phyloP scores from a whole-genome alignment of 2,888 invertebrate genomes.

The Sceliomorpha sp. region DNA sequence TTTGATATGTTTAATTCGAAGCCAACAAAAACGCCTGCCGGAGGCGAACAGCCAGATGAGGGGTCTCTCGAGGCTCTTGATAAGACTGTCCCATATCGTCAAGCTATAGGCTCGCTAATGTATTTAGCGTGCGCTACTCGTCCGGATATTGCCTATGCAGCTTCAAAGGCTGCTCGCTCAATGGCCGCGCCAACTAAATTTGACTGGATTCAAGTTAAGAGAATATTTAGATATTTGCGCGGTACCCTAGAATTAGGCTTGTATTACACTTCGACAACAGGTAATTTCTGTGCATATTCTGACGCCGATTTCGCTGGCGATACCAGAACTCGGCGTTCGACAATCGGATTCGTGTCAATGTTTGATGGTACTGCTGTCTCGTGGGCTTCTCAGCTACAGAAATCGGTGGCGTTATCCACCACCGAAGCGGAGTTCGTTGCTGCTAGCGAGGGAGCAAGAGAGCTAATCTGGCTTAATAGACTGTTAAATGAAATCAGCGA shows the following conservation, averaged over 20 bases:
- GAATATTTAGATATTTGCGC: constrained; percentile 64
- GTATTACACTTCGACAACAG: too few species aligned
- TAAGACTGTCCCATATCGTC: too few species aligned
- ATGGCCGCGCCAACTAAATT: constrained; percentile 37
- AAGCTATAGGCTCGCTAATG: constrained; percentile 63
- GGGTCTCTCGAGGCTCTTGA: too few species aligned
- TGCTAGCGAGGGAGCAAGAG: constrained; percentile 63
- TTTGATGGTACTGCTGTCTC: constrained; percentile 60
- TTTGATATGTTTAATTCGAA: too few species aligned
- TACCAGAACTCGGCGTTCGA: too few species aligned
- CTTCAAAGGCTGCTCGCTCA: constrained; percentile 61
- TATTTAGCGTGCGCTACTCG: constrained; percentile 61
- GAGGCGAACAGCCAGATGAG: too few species aligned
- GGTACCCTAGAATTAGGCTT: too few species aligned
- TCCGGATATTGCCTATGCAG: constrained; percentile 61
- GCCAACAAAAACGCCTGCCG: too few species aligned
- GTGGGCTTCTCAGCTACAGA: constrained; percentile 48
- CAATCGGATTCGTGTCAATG: constrained; percentile 49
- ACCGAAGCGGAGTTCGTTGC: constrained; percentile 67
- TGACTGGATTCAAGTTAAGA: constrained; percentile 61
- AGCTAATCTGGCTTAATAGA: constrained; percentile 64
- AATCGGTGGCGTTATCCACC: constrained; percentile 54
- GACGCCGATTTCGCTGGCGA: too few species aligned
- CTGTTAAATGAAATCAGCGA: constrained; percentile 61
- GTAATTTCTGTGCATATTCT: too few species aligned